Evolutionary conservation across 2,797 vertebrate species (phyloP).

Genomic region (Neostethus bicornis): DNA sequence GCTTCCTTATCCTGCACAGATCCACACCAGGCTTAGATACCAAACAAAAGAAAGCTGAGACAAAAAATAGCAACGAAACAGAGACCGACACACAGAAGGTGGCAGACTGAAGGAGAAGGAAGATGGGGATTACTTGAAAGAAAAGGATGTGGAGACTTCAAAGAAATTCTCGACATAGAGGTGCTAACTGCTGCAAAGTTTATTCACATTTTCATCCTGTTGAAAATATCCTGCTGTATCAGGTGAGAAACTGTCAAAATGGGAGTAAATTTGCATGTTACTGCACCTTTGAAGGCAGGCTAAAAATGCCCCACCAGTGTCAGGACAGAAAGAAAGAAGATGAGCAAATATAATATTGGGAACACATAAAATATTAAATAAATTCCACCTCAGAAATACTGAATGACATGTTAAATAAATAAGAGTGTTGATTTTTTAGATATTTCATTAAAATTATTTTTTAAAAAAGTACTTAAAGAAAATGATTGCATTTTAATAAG

Average conservation of each 20-base stretch:
- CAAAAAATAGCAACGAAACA: conserved; percentile 7
- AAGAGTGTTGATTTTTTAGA: no score
- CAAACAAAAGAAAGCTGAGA: conserved; percentile 11
- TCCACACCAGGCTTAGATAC: conserved; percentile 23
- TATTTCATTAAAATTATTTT: no score
- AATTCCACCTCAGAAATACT: not conserved
- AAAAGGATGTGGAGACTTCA: conserved; percentile 33
- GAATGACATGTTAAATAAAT: not conserved
- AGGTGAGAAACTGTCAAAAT: conserved; percentile 10
- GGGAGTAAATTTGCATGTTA: not conserved
- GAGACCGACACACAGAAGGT: not conserved
- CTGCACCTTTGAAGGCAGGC: not conserved
- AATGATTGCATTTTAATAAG: no score
- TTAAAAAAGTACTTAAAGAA: no score
- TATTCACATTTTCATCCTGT: conserved; percentile 22
- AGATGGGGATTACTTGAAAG: conserved; percentile 22
- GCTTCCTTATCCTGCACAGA: conserved; percentile 9
- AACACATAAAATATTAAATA: not conserved
- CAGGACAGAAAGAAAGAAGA: not conserved
- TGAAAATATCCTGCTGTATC: conserved; percentile 19
- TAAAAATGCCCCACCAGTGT: not conserved
- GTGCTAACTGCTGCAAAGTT: conserved; percentile 33
- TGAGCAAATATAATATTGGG: not conserved
- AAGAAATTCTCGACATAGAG: conserved; percentile 25
- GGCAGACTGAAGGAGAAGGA: not conserved